phyloP scores from a whole-genome alignment of 2,888 invertebrate genomes.

The Drosophila mulleri region DNA sequence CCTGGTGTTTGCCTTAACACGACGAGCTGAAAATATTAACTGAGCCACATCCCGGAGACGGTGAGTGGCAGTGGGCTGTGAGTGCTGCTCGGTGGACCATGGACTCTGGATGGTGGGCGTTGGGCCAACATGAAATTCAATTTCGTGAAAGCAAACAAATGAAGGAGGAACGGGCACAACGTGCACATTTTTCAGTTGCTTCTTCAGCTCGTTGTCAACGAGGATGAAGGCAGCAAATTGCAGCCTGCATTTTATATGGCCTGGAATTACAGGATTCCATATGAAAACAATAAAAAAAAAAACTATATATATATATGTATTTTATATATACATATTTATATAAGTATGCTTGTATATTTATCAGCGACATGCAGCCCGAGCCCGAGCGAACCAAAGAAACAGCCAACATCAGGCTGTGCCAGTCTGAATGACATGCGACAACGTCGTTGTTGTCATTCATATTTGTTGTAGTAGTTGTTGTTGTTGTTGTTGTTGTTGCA shows the following conservation, averaged over 20 bases:
- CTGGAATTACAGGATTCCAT: conserved; percentile 67
- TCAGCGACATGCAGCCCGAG: conserved; percentile 23
- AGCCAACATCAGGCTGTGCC: conserved; percentile 29
- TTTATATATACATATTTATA: conserved; percentile 7
- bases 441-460: conserved; percentile 42
- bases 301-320: background rate
- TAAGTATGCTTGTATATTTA: conserved; percentile 14
- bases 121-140: conserved; percentile 69
- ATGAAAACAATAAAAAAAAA: conserved; percentile 13
- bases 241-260: conserved; percentile 77
- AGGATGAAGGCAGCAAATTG: conserved; percentile 60
- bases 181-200: conserved; percentile 61
- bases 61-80: background rate
- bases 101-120: conserved; percentile 3
- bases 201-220: conserved; percentile 54
- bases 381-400: conserved; percentile 17
- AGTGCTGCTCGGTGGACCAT: background rate
- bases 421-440: conserved; percentile 67
- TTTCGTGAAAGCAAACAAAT: conserved; percentile 77
- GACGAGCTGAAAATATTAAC: conserved; percentile 71
- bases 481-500: conserved; percentile 47
- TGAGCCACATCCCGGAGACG: conserved; percentile 12
- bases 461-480: conserved; percentile 45
- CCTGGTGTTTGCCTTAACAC: conserved; percentile 68
- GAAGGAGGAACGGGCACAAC: conserved; percentile 29